Base-by-base conservation (phyloP, 2,113 vertebrate species). In the Colossoma macropomum region DNA sequence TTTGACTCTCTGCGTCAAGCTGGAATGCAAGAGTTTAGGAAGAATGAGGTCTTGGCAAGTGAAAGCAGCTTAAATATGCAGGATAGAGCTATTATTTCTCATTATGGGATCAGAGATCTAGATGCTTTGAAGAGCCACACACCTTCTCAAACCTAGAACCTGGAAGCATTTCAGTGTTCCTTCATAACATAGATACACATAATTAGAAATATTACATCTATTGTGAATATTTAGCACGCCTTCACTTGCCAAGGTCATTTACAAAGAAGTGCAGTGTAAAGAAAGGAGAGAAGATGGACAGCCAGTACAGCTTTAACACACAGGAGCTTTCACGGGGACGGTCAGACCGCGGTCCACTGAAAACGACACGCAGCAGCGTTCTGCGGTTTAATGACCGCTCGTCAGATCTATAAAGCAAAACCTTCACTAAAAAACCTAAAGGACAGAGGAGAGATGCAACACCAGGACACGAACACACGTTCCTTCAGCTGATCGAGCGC, bases 11-110 rank as follows among this genome's bases (percentile, higher is more conserved):
- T 8, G 30, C 21, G 32, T 34, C 13, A 56, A n/a, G 65, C 60
- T 79, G 45, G 30, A 65, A 65, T 56, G 62, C 27, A 65, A 27
- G 25, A 72, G 77, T 73, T 65, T 21, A 62, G 27, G 65, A 70
- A 41, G 73, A 16, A 17, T 21, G 34, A 52, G 1, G 13, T 5
- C 13, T 52, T 56, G 30, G 28, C 23, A 1, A 5, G 56, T 56
- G 50, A 79, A 27, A 59, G 60, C 52, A 30, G 45, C 54, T 23
- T n/a, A 59, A n/a, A 59, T 21, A 56, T 21, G 2, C 7, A 8
- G 7, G 8, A n/a, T 59, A 9, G 23, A 59, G 1, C 54, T 9
- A 15, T 17, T 59, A n/a, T 59, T 23, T 23, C 19, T 52, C 52
- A 56, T 4, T 21, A 5, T 19, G 13, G 10, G 50, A 15, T 4